phyloP scores from a whole-genome alignment of 2,797 vertebrate species.

The Linurgus olivaceus region DNA sequence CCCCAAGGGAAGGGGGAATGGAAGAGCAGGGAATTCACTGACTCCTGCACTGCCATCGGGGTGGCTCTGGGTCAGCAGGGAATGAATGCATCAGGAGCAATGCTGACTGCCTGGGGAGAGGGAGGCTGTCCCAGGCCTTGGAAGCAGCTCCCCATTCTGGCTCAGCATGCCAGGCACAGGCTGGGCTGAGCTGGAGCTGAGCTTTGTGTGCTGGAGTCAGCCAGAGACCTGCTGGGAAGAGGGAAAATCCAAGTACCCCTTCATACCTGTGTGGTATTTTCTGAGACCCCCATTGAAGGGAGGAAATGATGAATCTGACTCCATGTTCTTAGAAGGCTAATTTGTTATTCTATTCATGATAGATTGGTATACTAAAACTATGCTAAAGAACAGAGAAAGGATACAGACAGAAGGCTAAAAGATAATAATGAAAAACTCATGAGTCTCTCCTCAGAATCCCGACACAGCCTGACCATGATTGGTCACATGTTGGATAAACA shows the following conservation, averaged over 20 bases:
- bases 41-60: not conserved
- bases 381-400: too few relatives aligned
- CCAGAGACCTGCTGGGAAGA: not conserved
- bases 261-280: not conserved
- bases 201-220: not conserved
- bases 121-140: not conserved
- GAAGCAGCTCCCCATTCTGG: not conserved
- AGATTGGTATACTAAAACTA: too few relatives aligned
- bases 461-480: too few relatives aligned
- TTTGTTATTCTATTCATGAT: too few relatives aligned
- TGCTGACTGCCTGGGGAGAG: not conserved
- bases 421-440: too few relatives aligned
- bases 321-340: not conserved
- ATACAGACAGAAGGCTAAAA: too few relatives aligned
- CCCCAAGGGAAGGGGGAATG: not conserved
- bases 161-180: rapidly evolving
- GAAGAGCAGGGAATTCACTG: not conserved
- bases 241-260: not conserved
- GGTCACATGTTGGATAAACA: too few relatives aligned
- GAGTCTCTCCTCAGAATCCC: too few relatives aligned
- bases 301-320: not conserved
- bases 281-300: not conserved
- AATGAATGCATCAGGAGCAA: not conserved
- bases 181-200: rapidly evolving
- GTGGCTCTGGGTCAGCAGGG: not conserved